Evolutionary conservation across 2,797 vertebrate genomes (phyloP).

Genomic region (Florisuga fusca): DNA sequence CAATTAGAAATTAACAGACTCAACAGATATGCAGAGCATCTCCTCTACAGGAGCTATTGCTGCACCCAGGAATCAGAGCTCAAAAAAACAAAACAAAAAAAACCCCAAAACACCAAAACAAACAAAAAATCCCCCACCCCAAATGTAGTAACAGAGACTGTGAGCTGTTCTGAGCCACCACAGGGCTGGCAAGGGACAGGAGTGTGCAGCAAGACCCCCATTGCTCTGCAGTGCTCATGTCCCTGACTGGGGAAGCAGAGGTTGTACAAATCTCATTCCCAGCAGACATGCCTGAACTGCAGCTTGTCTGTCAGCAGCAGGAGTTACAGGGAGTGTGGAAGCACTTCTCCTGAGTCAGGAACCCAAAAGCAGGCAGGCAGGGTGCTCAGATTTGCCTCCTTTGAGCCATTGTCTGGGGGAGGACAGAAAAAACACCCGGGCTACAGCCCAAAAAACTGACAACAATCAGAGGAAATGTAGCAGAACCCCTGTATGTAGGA

Average conservation of each 20-base stretch:
- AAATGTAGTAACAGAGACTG: neutral
- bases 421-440: neutral
- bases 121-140: neutral
- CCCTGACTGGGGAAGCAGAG: neutral
- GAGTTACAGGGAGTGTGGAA: neutral
- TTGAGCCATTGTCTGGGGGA: neutral
- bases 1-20: neutral
- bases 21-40: neutral
- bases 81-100: neutral
- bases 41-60: neutral
- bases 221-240: neutral
- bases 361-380: neutral
- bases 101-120: too few species aligned
- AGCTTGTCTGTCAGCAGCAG: neutral
- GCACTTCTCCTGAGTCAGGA: neutral
- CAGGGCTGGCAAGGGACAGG: neutral
- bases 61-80: neutral
- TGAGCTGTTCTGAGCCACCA: neutral
- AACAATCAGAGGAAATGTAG: neutral
- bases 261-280: neutral
- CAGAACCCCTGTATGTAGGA: neutral
- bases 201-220: neutral
- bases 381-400: neutral
- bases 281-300: neutral
- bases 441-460: accelerated